These are phyloP conservation scores for Petrocephalus schoutedeni DNA, from an alignment of 2,797 vertebrate genomes.

Conservation along the genomic window DNA sequence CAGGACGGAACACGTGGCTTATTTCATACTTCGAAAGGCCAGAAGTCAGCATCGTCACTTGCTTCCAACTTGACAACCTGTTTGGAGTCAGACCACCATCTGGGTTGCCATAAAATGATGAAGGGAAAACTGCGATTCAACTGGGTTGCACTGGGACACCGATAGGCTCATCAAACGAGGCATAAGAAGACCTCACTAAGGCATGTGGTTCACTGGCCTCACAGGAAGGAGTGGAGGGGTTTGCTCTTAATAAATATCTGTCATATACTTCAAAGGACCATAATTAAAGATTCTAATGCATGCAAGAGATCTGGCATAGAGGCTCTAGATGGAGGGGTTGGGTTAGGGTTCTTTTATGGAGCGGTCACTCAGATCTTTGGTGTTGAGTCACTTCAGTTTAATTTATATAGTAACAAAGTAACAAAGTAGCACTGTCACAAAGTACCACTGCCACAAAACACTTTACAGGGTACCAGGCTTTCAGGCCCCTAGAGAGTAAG, in stretches of 20 bases:
- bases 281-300: slow-evolving; percentile 64
- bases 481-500: background rate
- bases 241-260: slow-evolving; percentile 49
- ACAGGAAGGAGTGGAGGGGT: slow-evolving; percentile 28
- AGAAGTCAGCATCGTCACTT: background rate
- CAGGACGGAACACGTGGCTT: background rate
- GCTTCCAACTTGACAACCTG: background rate
- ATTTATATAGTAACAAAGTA: background rate
- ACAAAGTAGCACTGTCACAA: background rate
- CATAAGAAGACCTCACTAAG: background rate
- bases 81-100: background rate
- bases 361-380: slow-evolving; percentile 42
- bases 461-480: background rate
- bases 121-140: background rate
- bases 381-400: slow-evolving; percentile 23
- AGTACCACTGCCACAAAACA: background rate
- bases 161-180: background rate
- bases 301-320: slow-evolving; percentile 51
- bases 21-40: background rate
- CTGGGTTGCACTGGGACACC: background rate
- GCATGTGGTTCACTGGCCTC: slow-evolving; percentile 25
- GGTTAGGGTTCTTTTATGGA: slow-evolving; percentile 26
- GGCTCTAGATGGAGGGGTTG: slow-evolving; percentile 36
- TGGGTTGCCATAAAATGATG: background rate
- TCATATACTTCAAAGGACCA: slow-evolving; percentile 50